Evolutionary conservation across 2,888 invertebrate genomes (phyloP).

Genomic region (Augiades crinisus): DNA sequence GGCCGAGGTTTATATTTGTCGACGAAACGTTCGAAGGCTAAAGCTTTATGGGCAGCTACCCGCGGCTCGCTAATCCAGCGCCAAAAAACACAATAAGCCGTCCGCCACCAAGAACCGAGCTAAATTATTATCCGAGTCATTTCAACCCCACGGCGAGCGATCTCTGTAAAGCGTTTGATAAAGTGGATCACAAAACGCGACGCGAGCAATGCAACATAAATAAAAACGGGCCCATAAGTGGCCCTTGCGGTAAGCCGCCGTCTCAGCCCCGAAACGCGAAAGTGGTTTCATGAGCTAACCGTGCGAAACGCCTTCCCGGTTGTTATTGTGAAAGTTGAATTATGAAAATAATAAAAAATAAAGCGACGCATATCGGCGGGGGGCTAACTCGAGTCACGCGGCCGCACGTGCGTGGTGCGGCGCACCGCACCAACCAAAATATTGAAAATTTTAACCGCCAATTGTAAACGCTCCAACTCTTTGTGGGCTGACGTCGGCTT

Average conservation of each 20-base stretch:
- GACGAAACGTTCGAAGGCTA: slow-evolving; percentile 25
- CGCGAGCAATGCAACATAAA: slow-evolving; percentile 64
- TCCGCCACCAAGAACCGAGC: slow-evolving; percentile 55
- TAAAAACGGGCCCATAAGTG: slow-evolving; percentile 71
- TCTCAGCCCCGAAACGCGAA: slow-evolving; percentile 49
- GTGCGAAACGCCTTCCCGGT: slow-evolving; percentile 79
- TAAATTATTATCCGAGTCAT: slow-evolving; percentile 73
- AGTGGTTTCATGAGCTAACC: slow-evolving; percentile 77
- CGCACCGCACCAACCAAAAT: slow-evolving; percentile 58
- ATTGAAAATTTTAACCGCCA: slow-evolving; percentile 75
- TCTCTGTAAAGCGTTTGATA: slow-evolving; percentile 76
- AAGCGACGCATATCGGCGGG: slow-evolving; percentile 58
- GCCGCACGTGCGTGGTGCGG: slow-evolving; percentile 61
- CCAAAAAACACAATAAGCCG: slow-evolving; percentile 76
- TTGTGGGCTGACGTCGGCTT: slow-evolving; percentile 41
- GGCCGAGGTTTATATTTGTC: slow-evolving; percentile 22
- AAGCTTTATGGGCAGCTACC: slow-evolving; percentile 63
- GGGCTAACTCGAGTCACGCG: slow-evolving; percentile 73
- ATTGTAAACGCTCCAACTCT: slow-evolving; percentile 43
- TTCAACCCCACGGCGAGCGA: slow-evolving; percentile 63
- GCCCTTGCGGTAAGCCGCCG: slow-evolving; percentile 70
- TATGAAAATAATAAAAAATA: slow-evolving; percentile 81
- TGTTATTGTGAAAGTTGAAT: slow-evolving; percentile 80
- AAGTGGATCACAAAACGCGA: slow-evolving; percentile 77
- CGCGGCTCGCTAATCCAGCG: slow-evolving; percentile 64